These are phyloP conservation scores for Diplogasteroides magnus DNA, from an alignment of 1,140 invertebrate species.

Conservation along the genomic window DNA sequence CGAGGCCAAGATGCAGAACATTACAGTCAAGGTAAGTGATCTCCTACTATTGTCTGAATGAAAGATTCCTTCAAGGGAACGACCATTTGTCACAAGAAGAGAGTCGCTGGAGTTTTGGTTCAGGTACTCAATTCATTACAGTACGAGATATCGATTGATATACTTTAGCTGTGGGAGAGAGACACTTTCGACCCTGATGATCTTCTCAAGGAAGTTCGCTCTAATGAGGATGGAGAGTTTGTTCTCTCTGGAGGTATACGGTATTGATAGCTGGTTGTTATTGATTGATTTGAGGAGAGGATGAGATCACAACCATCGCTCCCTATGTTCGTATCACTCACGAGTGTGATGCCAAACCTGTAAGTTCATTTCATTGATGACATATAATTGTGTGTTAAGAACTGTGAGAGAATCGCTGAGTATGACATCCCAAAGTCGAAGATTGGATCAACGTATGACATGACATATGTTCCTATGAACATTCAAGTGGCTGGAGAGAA, in stretches of 20 bases:
- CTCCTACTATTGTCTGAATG: background rate
- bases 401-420: background rate
- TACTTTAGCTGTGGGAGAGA: background rate
- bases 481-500: background rate
- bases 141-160: too few species aligned
- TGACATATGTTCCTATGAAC: background rate
- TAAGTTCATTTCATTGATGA: background rate
- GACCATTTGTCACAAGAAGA: background rate
- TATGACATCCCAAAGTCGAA: background rate
- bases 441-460: background rate
- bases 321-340: background rate
- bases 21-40: background rate
- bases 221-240: background rate
- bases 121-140: background rate
- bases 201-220: background rate
- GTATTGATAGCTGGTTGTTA: background rate
- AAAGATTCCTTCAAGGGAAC: background rate
- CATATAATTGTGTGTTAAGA: too few species aligned
- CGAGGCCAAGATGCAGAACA: conserved; percentile 15
- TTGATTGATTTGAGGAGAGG: background rate
- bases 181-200: background rate
- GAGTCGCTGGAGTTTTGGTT: background rate
- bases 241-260: background rate
- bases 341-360: background rate
- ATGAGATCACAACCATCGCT: background rate